Evolutionary conservation across 2,113 vertebrate species (phyloP).

Genomic region (Catharus fuscescens): DNA sequence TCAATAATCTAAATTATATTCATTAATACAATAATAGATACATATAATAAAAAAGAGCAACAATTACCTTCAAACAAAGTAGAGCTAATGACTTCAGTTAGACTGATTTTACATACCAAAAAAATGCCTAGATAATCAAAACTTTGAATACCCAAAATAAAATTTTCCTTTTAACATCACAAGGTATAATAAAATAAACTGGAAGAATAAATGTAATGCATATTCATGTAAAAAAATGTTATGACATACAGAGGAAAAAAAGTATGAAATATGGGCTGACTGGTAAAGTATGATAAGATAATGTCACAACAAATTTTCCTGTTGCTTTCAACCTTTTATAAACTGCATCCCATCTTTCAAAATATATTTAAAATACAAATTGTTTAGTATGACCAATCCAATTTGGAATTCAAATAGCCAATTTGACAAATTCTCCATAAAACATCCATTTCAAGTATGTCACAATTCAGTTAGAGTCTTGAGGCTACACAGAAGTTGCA

Average conservation of each 20-base stretch:
- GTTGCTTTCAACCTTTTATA: background rate
- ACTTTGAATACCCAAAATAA: background rate
- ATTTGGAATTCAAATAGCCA: background rate
- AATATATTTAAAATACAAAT: background rate
- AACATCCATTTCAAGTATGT: background rate
- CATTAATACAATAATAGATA: constrained; percentile 6
- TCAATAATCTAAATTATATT: constrained; percentile 58
- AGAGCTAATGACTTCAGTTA: background rate
- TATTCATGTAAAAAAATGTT: background rate
- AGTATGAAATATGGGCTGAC: background rate
- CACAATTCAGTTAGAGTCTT: background rate
- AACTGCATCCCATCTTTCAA: background rate
- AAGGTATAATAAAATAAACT: background rate
- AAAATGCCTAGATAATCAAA: background rate
- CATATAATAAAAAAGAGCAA: background rate
- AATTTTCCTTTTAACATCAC: background rate
- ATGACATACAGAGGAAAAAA: background rate
- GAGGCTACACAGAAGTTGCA: background rate
- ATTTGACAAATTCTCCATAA: background rate
- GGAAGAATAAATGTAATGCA: background rate
- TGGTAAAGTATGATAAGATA: background rate
- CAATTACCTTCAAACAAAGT: background rate
- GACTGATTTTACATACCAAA: background rate
- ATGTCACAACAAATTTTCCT: background rate
- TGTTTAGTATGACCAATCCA: background rate